Evolutionary conservation across 2,888 invertebrate genomes (phyloP).

Genomic region (Polydrusus pterygomalis): DNA sequence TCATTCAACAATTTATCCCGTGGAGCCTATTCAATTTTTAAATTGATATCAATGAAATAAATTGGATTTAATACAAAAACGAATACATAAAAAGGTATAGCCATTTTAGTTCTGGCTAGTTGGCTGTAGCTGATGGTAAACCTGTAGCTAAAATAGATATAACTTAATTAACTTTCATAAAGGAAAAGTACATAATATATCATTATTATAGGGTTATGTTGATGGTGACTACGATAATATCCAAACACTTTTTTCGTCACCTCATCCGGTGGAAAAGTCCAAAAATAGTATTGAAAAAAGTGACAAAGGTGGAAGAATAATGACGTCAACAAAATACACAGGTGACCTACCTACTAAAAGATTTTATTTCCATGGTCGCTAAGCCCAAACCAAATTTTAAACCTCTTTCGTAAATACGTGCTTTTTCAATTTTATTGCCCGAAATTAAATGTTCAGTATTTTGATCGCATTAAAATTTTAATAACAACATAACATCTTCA

Average conservation of each 20-base stretch:
- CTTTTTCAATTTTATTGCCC: too few relatives aligned
- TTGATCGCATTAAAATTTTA: background rate
- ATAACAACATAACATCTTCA: conserved; percentile 2
- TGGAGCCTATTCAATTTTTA: conserved; percentile 4
- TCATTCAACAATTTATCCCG: background rate
- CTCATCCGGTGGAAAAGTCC: too few relatives aligned
- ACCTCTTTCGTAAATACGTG: too few relatives aligned
- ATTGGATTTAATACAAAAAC: conserved; percentile 6
- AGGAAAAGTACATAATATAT: background rate
- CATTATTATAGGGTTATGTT: too few relatives aligned
- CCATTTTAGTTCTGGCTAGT: conserved; percentile 1
- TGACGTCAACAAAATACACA: too few relatives aligned
- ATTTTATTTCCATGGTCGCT: too few relatives aligned
- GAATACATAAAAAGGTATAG: background rate
- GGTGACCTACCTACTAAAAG: too few relatives aligned
- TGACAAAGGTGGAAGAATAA: too few relatives aligned
- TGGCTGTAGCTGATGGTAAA: background rate
- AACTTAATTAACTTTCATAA: background rate
- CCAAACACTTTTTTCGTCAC: too few relatives aligned
- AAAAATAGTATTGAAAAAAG: too few relatives aligned
- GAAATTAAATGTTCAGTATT: background rate
- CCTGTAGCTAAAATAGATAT: background rate
- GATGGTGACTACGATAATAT: too few relatives aligned
- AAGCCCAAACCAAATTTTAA: too few relatives aligned
- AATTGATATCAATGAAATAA: conserved; percentile 2